Evolutionary conservation across 2,888 invertebrate species (phyloP), one percentile per base, ranked within the genome.

Genomic region (Drosophila lutescens): DNA sequence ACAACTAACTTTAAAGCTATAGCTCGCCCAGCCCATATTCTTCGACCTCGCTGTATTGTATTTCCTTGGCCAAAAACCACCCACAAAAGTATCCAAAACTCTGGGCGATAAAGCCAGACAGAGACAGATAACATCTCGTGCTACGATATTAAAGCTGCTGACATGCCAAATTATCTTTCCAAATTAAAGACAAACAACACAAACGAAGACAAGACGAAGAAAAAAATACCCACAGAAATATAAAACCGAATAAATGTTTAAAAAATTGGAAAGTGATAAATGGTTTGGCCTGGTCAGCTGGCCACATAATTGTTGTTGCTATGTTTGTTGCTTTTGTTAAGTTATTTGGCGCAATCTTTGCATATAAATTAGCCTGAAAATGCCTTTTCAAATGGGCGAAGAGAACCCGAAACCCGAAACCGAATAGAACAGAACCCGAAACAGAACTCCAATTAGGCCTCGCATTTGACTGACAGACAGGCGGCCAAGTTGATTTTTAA

Each of bases 321-420:
- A 17, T 40, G 15, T 51, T 57, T 65, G 65, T 54, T 65, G 58
- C 46, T 50, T 67, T 68, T 62, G 65, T 74, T 55, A 70, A 82
- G 76, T 67, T 83, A 82, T 83, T 83, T 86, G 62, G 77, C 73
- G 66, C 60, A 61, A 68, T 65, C 74, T 80, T 83, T 76, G 88
- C 88, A 88, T 88, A 88, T 75, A 88, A 86, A 84, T 88, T 86
- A 80, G 74, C 84, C 67, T 73, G 67, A 41, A 74, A 76, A 81
- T 81, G 79, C 77, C 71, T 79, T 73, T 70, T 75, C 55, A 77
- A 84, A 77, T 73, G 70, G 69, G 41, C 58, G 66, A 73, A 58
- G 49, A 53, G 41, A 76, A 60, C 56, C 55, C 26, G 36, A 56
- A 61, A 10, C 56, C 12, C 67, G 40, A 51, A 46, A 58, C 58